Base-by-base conservation (phyloP, 2,113 vertebrate species). In the Salvelinus alpinus region DNA sequence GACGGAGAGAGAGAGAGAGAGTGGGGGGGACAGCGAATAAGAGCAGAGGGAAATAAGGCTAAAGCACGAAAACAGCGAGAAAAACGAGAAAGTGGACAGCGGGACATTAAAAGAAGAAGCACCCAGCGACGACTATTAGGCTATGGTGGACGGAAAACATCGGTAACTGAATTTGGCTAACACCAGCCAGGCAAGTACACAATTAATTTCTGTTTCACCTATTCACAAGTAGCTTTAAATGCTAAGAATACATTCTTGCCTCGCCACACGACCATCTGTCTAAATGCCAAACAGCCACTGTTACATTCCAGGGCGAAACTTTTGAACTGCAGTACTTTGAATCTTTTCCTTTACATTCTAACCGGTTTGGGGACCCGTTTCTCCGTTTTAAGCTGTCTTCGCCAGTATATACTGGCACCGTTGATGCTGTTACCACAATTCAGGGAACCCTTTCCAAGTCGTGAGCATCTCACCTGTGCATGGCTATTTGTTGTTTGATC, bases 71-170 rank as follows among this genome's bases (percentile, higher is more conserved):
- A 79, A 84, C 91, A 87, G 85, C 11, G 80, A 85, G 84, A 84
- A 88, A 87, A 90, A 72, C 78, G 87, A 92, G 91, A 94, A 94
- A 91, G 88, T 94, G 93, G 91, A 94, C 92, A 88, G 85, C 80
- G 74, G 87, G 88, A 86, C 88, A 86, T 86, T 85, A 80, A 86
- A 80, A 83, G 85, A 87, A 86, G 88, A 84, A 75, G 85, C 85
- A 72, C 34, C 68, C 3, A 68, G 77, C 77, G 72, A 76, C 84
- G 80, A 79, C 70, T 83, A 77, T 70, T 70, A 82, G 66, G 83
- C 9, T 54, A 18, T 18, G 4, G 51, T 54, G 51, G 51, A 78
- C 85, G 82, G 83, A 87, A 80, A 81, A 69, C 84, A 76, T 84
- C 81, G 80, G 22, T 25, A 77, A 59, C 79, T 68, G 86, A 85